Base-by-base conservation (phyloP, 2,113 vertebrate genomes). In the Actenoides hombroni region DNA sequence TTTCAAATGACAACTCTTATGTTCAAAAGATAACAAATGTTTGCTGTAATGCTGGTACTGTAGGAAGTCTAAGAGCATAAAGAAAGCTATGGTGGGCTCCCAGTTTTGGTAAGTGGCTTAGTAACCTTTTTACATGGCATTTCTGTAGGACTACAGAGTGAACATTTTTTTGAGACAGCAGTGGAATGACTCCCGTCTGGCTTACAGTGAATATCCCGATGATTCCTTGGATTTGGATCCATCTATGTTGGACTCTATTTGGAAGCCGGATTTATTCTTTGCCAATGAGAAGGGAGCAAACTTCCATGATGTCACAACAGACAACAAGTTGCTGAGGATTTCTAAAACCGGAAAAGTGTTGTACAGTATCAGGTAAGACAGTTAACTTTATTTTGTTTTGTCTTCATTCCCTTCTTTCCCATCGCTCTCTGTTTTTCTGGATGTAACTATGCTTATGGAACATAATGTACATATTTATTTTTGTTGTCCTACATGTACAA, bases 121-220 rank as follows among this genome's bases (percentile, higher is more conserved):
- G 79, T 97, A 96, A 98, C 95, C 91, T 96, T 93, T 95, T 54
- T 56, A 77, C 86, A 68, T 97, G 96, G 57, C 88, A 54, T 98
- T 98, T 98, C 97, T 82, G n/a, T 99, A 99, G 99, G 99, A 99
- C 98, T 99, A 99, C 98, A 98, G 99, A 97, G 99, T 99, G 98
- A 99, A 99, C 96, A 99, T 99, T 98, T 99, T 99, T 98, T 98
- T 99, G 98, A 98, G 99, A 91, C 99, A 99, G 98, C 99, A 99
- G 93, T 99, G 99, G 99, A 99, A 99, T 23, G 99, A 99, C 94
- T 99, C 99, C n/a, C 98, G 99, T 37, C 97, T 99, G 96, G 99
- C 99, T 54, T 99, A 99, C 88, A 99, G 99, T 1, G 99, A 99
- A 97, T 99, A 99, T 89, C 99, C 99, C 0, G 99, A 99, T 92